Conservation (phyloP, 1,140 invertebrate species). For the Leptinotarsa defecta region DNA sequence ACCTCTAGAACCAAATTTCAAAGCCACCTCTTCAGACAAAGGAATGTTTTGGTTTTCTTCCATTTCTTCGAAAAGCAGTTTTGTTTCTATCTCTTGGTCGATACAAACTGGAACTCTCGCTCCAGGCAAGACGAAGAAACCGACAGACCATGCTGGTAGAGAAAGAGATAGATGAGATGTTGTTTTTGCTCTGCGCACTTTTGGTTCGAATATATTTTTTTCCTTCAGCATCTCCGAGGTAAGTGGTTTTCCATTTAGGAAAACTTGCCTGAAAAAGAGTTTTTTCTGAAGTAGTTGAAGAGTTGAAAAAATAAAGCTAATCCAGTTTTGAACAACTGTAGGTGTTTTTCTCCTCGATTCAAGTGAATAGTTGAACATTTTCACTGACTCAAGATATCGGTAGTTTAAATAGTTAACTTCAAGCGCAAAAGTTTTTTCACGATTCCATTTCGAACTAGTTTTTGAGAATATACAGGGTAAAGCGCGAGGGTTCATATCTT, state of each 20-base stretch:
- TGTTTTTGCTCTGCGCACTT: conserved; percentile 45
- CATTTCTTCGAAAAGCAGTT: conserved; percentile 46
- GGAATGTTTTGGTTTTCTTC: conserved; percentile 42
- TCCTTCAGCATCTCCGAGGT: conserved; percentile 37
- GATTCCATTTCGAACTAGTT: no score
- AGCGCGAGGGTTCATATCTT: no score
- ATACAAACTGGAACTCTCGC: conserved; percentile 47
- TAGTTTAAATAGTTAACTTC: no score
- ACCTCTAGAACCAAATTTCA: conserved; percentile 22
- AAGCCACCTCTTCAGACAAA: conserved; percentile 35
- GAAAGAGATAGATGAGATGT: conserved; percentile 40
- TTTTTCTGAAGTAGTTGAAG: background rate
- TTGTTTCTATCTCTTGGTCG: conserved; percentile 43
- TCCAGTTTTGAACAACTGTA: no score
- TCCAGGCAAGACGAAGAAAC: conserved; percentile 51
- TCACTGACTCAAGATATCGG: no score
- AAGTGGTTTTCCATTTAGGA: conserved; percentile 47
- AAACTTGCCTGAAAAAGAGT: conserved; percentile 43
- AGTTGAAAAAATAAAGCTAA: no score
- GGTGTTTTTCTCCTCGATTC: no score
- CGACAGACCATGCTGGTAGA: conserved; percentile 46
- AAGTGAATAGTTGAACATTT: no score
- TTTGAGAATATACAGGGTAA: no score
- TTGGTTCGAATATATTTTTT: conserved; percentile 40
- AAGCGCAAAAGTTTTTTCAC: no score